Conservation (phyloP, 2,113 vertebrate species). For the Cyanocitta stelleri region DNA sequence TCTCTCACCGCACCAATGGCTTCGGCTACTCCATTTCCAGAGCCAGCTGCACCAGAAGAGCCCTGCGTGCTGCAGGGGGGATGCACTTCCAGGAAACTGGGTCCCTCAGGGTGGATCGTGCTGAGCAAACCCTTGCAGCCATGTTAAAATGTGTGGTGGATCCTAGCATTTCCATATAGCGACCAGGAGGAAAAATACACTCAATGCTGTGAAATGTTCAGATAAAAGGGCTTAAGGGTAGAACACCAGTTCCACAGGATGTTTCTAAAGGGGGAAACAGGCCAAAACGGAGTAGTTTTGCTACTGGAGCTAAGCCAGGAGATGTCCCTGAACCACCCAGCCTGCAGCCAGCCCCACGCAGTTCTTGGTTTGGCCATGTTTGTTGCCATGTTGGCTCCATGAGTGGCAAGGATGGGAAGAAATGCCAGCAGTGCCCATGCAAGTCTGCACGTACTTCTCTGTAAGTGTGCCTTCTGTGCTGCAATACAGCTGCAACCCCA, state of each 20-base stretch:
- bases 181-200: not conserved
- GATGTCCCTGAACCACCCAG: not conserved
- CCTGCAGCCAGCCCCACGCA: accelerated
- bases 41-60: not conserved
- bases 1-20: accelerated
- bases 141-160: not conserved
- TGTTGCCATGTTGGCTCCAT: not conserved
- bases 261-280: not conserved
- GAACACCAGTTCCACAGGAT: not conserved
- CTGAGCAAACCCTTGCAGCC: not conserved
- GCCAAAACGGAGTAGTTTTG: not conserved
- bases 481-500: not conserved
- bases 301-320: not conserved
- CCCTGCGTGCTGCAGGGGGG: not conserved
- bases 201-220: not conserved
- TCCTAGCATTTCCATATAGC: not conserved
- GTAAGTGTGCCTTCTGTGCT: not conserved
- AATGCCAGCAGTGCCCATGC: not conserved
- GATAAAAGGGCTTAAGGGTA: not conserved
- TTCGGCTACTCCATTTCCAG: accelerated
- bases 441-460: not conserved
- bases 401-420: not conserved
- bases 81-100: not conserved
- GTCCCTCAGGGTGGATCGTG: not conserved
- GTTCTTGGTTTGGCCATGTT: not conserved